phyloP scores from a whole-genome alignment of 2,113 vertebrate genomes.

The Ciconia maguari region DNA sequence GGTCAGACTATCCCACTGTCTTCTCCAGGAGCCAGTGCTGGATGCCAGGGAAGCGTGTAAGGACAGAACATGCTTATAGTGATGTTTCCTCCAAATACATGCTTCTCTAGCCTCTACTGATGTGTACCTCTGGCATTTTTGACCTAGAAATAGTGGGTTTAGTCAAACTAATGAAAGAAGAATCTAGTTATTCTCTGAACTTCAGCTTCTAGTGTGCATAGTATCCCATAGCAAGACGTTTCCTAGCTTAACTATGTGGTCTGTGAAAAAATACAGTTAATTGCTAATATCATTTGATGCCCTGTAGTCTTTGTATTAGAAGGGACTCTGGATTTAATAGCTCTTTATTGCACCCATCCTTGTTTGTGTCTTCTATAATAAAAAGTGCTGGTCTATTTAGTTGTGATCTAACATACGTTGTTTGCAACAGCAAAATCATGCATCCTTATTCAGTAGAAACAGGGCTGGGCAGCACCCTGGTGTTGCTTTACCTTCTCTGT shows the following conservation, averaged over 20 bases:
- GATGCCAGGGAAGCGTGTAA: not conserved
- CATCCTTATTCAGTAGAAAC: not conserved
- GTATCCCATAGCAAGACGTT: not conserved
- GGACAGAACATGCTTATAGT: not conserved
- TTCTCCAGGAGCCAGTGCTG: not conserved
- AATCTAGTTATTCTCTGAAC: not conserved
- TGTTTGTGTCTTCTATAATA: not conserved
- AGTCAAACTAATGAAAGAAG: not conserved
- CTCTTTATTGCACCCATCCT: not conserved
- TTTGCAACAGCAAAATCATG: not conserved
- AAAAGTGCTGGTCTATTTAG: not conserved
- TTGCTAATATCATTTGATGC: not conserved
- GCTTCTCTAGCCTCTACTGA: not conserved
- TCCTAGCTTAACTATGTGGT: not conserved
- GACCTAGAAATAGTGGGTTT: not conserved
- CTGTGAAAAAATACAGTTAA: not conserved
- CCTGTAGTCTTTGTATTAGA: not conserved
- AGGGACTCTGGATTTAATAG: not conserved
- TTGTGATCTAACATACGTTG: not conserved
- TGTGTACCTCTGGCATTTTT: not conserved
- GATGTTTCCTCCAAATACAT: accelerated
- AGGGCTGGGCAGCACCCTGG: not conserved
- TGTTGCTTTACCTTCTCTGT: not conserved
- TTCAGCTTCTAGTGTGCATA: not conserved
- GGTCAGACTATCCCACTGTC: not conserved